phyloP scores from a whole-genome alignment of 2,888 invertebrate genomes.

The Gerris lacustris region DNA sequence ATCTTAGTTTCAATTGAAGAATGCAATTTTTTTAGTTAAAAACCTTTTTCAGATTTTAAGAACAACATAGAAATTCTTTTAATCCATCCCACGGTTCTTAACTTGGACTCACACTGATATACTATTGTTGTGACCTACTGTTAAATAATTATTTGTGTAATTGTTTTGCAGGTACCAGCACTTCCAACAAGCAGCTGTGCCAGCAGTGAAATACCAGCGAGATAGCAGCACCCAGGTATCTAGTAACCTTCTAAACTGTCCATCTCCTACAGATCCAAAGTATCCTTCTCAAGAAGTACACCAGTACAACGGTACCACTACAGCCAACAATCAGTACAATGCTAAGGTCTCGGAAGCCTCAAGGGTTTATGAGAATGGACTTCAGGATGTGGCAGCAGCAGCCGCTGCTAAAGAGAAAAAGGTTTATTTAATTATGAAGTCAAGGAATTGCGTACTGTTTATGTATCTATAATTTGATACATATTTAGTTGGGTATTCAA shows the following conservation, averaged over 20 bases:
- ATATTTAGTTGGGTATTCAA: no score
- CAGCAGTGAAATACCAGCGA: conserved; percentile 27
- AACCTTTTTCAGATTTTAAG: no score
- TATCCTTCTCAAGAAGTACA: conserved; percentile 24
- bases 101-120: no score
- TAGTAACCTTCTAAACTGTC: conserved; percentile 25
- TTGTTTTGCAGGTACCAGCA: conserved; percentile 23
- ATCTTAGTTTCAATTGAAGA: no score
- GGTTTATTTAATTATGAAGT: neutral
- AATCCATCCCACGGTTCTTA: no score
- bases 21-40: no score
- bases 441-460: no score
- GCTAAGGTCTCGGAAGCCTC: neutral
- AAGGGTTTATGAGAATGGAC: neutral
- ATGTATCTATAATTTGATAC: no score
- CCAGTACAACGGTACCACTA: conserved; percentile 23
- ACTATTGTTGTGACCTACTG: no score
- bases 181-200: conserved; percentile 19
- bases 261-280: conserved; percentile 24
- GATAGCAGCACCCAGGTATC: conserved; percentile 29
- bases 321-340: conserved; percentile 5
- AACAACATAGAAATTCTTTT: no score
- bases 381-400: neutral
- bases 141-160: no score
- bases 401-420: neutral